Evolutionary conservation across 1,140 invertebrate genomes (phyloP).

Genomic region (Hormaphis cornu): DNA sequence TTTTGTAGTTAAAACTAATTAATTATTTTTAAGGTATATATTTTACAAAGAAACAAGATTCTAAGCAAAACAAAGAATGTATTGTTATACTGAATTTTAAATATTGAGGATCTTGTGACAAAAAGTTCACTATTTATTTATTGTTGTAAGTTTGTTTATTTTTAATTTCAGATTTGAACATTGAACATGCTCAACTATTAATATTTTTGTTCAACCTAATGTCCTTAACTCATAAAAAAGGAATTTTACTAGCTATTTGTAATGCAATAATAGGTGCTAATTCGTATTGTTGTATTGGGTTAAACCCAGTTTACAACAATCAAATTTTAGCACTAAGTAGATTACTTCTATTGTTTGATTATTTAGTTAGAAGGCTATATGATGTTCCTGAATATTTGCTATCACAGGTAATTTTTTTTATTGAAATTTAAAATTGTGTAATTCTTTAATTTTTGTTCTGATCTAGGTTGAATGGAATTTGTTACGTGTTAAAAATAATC

Average conservation of each 20-base stretch:
- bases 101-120: no score
- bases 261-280: slow-evolving; percentile 50
- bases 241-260: slow-evolving; percentile 71
- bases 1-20: no score
- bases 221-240: slow-evolving; percentile 93
- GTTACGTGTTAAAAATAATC: slow-evolving; percentile 52
- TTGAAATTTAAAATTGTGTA: not conserved
- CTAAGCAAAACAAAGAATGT: no score
- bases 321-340: slow-evolving; percentile 42
- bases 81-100: no score
- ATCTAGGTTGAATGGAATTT: slow-evolving; percentile 73
- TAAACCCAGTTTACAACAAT: slow-evolving; percentile 2
- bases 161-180: slow-evolving; percentile 70
- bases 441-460: not conserved
- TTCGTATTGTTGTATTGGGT: not conserved
- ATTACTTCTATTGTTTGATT: slow-evolving; percentile 82
- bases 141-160: not conserved
- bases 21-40: no score
- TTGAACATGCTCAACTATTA: slow-evolving; percentile 88
- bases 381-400: slow-evolving; percentile 68
- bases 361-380: slow-evolving; percentile 89
- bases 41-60: no score
- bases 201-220: slow-evolving; percentile 89
- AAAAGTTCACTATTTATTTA: not conserved
- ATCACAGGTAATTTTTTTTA: slow-evolving; percentile 54